These are phyloP conservation scores for Pteropus alecto DNA, from an alignment of 2,113 vertebrate genomes.

Conservation along the genomic window DNA sequence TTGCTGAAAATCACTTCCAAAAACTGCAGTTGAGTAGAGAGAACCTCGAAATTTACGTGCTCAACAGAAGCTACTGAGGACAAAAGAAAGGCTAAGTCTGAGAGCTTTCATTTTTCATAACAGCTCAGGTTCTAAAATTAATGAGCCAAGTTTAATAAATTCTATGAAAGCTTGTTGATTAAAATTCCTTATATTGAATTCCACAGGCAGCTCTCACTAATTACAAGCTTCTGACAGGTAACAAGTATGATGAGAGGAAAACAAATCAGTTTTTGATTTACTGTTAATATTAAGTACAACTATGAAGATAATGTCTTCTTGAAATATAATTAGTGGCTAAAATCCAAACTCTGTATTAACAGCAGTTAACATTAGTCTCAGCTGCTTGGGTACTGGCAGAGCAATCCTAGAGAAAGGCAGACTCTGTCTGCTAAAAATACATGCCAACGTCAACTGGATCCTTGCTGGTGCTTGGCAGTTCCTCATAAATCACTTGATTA, in stretches of 20 bases:
- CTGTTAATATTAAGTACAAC: conserved; percentile 25
- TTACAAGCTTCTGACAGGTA: conserved; percentile 49
- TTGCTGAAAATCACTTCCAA: background rate
- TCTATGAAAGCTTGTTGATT: conserved; percentile 22
- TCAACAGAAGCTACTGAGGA: background rate
- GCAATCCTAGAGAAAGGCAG: background rate
- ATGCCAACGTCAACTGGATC: background rate
- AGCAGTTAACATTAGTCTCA: background rate
- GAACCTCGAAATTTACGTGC: background rate
- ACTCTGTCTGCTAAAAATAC: background rate
- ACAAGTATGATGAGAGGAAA: conserved; percentile 15
- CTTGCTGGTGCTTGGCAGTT: background rate
- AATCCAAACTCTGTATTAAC: background rate
- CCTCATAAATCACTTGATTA: background rate
- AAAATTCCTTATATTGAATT: conserved; percentile 43
- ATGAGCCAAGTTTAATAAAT: conserved; percentile 12
- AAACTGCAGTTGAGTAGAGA: background rate
- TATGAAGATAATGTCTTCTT: conserved; percentile 14
- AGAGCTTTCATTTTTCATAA: conserved; percentile 3
- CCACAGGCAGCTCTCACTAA: conserved; percentile 10
- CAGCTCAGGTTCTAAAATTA: background rate
- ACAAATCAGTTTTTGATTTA: conserved; percentile 39
- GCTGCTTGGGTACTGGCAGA: background rate
- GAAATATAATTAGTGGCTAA: conserved; percentile 53
- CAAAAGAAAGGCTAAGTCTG: background rate